phyloP scores from a whole-genome alignment of 2,888 invertebrate genomes.

The Pelosia muscerda region DNA sequence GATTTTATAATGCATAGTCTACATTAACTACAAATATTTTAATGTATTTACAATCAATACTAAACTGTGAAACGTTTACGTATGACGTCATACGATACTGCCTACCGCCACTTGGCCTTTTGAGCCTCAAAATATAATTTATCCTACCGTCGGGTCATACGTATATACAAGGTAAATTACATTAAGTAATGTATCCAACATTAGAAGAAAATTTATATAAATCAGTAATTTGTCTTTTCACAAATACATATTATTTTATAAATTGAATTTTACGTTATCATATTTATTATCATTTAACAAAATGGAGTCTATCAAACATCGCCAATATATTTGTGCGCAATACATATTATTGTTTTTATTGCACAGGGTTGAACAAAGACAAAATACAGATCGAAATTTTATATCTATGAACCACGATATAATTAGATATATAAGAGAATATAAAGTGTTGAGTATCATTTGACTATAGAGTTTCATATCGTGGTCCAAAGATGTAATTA shows the following conservation, averaged over 20 bases:
- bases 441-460: slow-evolving; percentile 23
- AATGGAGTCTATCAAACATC: slow-evolving; percentile 79
- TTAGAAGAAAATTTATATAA: slow-evolving; percentile 76
- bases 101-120: slow-evolving; percentile 66
- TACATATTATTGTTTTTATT: slow-evolving; percentile 52
- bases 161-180: slow-evolving; percentile 85
- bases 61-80: slow-evolving; percentile 76
- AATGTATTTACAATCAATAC: slow-evolving; percentile 83
- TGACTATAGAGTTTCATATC: slow-evolving; percentile 30
- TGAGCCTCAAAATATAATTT: slow-evolving; percentile 78
- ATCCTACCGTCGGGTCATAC: slow-evolving; percentile 80
- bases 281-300: slow-evolving; percentile 58
- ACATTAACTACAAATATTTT: slow-evolving; percentile 67
- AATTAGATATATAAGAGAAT: slow-evolving; percentile 28
- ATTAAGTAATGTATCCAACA: slow-evolving; percentile 72
- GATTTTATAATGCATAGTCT: slow-evolving; percentile 70
- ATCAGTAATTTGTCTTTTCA: slow-evolving; percentile 69
- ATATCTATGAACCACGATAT: slow-evolving; percentile 51
- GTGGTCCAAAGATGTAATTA: slow-evolving; percentile 42
- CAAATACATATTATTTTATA: slow-evolving; percentile 47
- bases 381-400: slow-evolving; percentile 32
- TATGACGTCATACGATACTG: slow-evolving; percentile 76
- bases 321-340: slow-evolving; percentile 80
- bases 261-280: slow-evolving; percentile 62
- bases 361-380: slow-evolving; percentile 43